Base-by-base conservation (phyloP, 2,113 vertebrate genomes). In the Crotalus horridus region DNA sequence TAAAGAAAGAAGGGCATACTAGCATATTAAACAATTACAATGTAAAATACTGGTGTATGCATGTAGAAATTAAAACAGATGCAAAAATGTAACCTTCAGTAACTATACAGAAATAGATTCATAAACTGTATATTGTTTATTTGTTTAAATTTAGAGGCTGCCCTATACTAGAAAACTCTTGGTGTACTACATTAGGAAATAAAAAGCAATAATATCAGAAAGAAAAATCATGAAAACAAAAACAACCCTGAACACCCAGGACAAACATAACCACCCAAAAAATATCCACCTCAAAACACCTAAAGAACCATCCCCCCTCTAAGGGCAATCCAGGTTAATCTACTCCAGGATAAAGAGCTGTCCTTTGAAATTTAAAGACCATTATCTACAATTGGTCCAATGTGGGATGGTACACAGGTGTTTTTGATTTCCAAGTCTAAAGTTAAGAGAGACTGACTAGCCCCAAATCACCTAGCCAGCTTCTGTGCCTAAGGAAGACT, bases 11-110 rank as follows among this genome's bases (percentile, higher is more conserved):
- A 92, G 10, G 11, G 48, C 0, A 8, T 39, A 94, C 17, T 56
- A 91, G 46, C 46, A 64, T 12, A 93, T 85, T 93, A 92, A 33
- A 23, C 74, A 93, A 90, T 51, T 11, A 0, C 8, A 94, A 89
- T 43, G 92, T 89, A 94, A 93, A 10, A 5, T 1, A 0, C 6
- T 21, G 54, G 7, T 55, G 6, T n/a, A 24, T 56, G 55, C 21
- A 43, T 81, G 46, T 56, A 55, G 51, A 89, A 74, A 64, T 33
- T 24, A 4, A 87, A 53, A 53, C 46, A 33, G 20, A 64, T 39
- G 29, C 58, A 61, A 24, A 39, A 51, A n/a, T 39, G 29, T 51
- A 59, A 56, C 29, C 23, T 85, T 59, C 4, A 10, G 33, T 56
- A 43, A 20, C 39, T 39, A 23, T 48, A 74, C 43, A 53, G 46